phyloP scores from a whole-genome alignment of 2,888 invertebrate genomes.

The Chloroclystis v-ata region DNA sequence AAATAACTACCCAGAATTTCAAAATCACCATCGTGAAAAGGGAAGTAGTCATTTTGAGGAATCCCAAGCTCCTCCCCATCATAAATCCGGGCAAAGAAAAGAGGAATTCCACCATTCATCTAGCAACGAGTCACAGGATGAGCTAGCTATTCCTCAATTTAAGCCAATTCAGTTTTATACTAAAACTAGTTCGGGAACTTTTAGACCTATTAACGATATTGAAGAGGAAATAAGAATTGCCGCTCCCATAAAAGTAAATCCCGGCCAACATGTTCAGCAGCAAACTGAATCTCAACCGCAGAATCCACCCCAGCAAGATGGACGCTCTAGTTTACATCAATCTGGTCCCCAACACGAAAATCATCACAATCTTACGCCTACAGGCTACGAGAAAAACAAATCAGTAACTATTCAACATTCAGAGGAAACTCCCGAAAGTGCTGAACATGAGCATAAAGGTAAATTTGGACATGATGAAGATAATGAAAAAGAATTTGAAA shows the following conservation, averaged over 20 bases:
- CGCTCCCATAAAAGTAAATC: conserved; percentile 51
- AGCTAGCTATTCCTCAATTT: conserved; percentile 20
- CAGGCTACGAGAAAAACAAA: conserved; percentile 57
- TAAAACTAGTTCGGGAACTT: conserved; percentile 25
- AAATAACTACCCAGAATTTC: conserved; percentile 9
- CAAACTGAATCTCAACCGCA: conserved; percentile 29
- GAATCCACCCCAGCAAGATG: conserved; percentile 26
- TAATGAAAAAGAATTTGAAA: conserved; percentile 68
- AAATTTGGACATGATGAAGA: conserved; percentile 57
- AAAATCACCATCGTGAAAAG: conserved; percentile 8
- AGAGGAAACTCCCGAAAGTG: conserved; percentile 52
- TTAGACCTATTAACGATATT: conserved; percentile 48
- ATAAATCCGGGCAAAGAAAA: conserved; percentile 29
- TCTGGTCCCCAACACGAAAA: conserved; percentile 21
- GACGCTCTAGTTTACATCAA: conserved; percentile 13
- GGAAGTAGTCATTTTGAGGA: conserved; percentile 20
- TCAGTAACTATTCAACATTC: conserved; percentile 56
- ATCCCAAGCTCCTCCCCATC: conserved; percentile 21
- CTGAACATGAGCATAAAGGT: conserved; percentile 52
- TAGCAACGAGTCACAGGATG: conserved; percentile 20
- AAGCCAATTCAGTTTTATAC: conserved; percentile 23
- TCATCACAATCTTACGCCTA: conserved; percentile 35
- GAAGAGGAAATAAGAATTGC: conserved; percentile 52
- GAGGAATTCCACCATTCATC: conserved; percentile 25
- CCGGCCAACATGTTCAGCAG: conserved; percentile 46